Evolutionary conservation across 64 coral and sea anemone species (phyloP).

Genomic region (Porites australiensis): DNA sequence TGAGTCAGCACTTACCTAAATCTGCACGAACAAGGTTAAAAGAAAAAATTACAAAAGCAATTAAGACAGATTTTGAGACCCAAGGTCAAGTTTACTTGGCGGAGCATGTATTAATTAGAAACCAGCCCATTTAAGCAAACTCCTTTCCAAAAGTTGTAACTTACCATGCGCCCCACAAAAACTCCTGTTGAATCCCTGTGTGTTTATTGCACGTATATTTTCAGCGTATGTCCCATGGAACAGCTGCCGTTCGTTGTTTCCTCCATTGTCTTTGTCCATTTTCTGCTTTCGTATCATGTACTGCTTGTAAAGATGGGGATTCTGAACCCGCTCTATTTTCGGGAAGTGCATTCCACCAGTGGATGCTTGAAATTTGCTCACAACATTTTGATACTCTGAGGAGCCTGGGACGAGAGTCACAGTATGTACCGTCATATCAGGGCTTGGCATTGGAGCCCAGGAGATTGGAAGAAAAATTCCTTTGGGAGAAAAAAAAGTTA

Average conservation of each 20-base stretch:
- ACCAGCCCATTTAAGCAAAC: not conserved
- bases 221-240: slow-evolving; percentile 16
- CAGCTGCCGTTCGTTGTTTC: slow-evolving; percentile 1
- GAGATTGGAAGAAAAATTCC: not conserved
- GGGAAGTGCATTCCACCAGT: not conserved
- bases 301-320: slow-evolving; percentile 7
- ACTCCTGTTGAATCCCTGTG: too few species aligned
- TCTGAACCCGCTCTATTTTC: slow-evolving; percentile 42
- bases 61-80: too few species aligned
- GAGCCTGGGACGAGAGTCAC: not conserved
- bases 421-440: not conserved
- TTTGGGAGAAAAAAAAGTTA: too few species aligned
- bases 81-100: too few species aligned
- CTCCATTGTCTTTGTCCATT: slow-evolving; percentile 38
- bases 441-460: too few species aligned
- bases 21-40: too few species aligned
- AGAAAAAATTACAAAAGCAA: too few species aligned
- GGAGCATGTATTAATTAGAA: too few species aligned
- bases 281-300: slow-evolving; percentile 29
- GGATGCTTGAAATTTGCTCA: not conserved
- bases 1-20: too few species aligned
- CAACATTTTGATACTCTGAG: not conserved
- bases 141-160: not conserved
- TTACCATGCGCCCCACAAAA: too few species aligned
- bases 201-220: not conserved